Conservation (phyloP, 2,888 invertebrate genomes). For the Apodemia duryi region DNA sequence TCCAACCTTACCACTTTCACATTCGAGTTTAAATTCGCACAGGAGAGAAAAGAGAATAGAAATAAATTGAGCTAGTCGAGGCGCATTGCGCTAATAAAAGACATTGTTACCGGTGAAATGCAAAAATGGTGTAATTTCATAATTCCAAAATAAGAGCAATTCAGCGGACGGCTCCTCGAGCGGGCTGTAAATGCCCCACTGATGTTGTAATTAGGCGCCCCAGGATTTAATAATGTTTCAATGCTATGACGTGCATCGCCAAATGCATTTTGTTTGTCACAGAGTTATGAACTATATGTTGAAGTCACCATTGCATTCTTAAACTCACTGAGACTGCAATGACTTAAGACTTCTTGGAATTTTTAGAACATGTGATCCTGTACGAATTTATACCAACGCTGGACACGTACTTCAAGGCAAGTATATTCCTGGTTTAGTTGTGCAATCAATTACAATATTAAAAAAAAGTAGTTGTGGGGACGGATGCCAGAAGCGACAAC, state of each 20-base stretch:
- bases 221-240: background rate
- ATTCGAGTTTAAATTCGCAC: slow-evolving; percentile 28
- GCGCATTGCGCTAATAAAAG: slow-evolving; percentile 68
- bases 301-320: too few relatives aligned
- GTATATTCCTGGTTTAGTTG: too few relatives aligned
- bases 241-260: background rate
- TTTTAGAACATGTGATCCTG: too few relatives aligned
- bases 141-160: slow-evolving; percentile 50
- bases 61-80: slow-evolving; percentile 62
- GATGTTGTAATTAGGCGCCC: background rate
- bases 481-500: too few relatives aligned
- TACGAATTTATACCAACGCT: too few relatives aligned
- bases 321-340: too few relatives aligned
- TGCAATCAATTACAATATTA: too few relatives aligned
- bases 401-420: too few relatives aligned
- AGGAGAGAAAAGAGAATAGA: background rate
- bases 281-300: background rate
- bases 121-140: slow-evolving; percentile 74
- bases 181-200: slow-evolving; percentile 30
- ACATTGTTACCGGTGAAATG: slow-evolving; percentile 58
- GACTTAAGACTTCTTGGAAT: too few relatives aligned
- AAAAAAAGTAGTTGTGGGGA: too few relatives aligned
- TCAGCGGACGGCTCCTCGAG: slow-evolving; percentile 25
- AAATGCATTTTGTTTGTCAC: background rate
- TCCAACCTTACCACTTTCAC: slow-evolving; percentile 34